Base-by-base conservation (phyloP, 1,140 invertebrate genomes). In the Helicoverpa armigera region DNA sequence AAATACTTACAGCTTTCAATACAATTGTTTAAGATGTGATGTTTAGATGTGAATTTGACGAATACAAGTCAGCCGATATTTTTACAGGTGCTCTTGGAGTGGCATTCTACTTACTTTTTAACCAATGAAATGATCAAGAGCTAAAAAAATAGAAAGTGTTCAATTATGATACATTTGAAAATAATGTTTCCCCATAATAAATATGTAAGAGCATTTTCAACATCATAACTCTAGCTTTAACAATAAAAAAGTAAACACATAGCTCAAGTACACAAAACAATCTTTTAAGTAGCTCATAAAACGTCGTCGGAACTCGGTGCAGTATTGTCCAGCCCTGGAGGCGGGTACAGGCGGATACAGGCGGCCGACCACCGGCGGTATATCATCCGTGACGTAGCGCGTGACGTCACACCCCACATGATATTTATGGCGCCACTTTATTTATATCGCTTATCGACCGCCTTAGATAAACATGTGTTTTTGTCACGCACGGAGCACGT, bases 401-500 rank as follows among this genome's bases (percentile, higher is more conserved):
- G 50, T 70, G 67, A 70, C 50, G 67, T 70, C 50, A 70, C 67
- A 70, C 48, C 65, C 67, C 67, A 14, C n/a, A 18, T 29, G 61
- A 70, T 70, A 70, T 70, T 70, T 70, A 70, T 70, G 67, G 67
- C 48, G n/a, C 50, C 50, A 70, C 67, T 70, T 53, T 70, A 70
- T 70, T 70, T 53, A 70, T 70, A 70, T 70, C 67, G 67, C 67
- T 53, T 70, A 70, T 70, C 67, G 67, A 70, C 50, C 67, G 18
- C 48, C 67, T 70, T 70, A 70, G 67, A 70, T 54, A 70, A 70
- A 70, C 67, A 70, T 70, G 67, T 70, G 50, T 70, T 51, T 65
- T 70, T 70, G 67, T 70, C 67, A 54, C 67, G 50, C 67, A 70
- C 3, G 23, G 23, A 11, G 50, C 63, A 48, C n/a, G n/a, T 67